Conservation (phyloP, 1,140 invertebrate genomes). For the Teleogryllus occipitalis region DNA sequence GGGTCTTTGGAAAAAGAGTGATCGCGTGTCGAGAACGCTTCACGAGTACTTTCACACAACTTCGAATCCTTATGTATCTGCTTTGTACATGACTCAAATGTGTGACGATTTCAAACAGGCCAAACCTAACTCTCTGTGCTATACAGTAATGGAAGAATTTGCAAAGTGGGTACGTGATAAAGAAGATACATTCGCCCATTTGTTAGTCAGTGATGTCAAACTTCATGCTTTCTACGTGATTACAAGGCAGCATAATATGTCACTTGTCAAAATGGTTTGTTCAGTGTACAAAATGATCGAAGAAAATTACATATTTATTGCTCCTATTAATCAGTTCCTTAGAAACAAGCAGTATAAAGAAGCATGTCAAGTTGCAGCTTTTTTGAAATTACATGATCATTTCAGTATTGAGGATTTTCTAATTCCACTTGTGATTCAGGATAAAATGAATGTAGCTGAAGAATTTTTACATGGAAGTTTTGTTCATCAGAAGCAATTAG, state of each 20-base stretch:
- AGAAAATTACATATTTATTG: slow-evolving; percentile 43
- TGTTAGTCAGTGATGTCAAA: slow-evolving; percentile 44
- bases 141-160: slow-evolving; percentile 50
- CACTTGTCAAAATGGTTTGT: slow-evolving; percentile 44
- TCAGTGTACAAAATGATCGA: slow-evolving; percentile 43
- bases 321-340: slow-evolving; percentile 44
- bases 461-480: slow-evolving; percentile 51
- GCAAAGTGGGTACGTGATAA: slow-evolving; percentile 38
- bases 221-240: slow-evolving; percentile 50
- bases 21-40: slow-evolving; percentile 29
- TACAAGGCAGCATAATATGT: slow-evolving; percentile 42
- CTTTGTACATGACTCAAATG: slow-evolving; percentile 46
- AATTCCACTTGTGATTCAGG: slow-evolving; percentile 63
- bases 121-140: slow-evolving; percentile 46
- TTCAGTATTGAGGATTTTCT: slow-evolving; percentile 56
- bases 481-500: slow-evolving; percentile 46
- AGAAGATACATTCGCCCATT: slow-evolving; percentile 32
- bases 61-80: slow-evolving; percentile 46
- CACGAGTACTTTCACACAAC: slow-evolving; percentile 40
- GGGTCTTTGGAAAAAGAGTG: not conserved
- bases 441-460: slow-evolving; percentile 56
- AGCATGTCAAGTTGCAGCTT: slow-evolving; percentile 53
- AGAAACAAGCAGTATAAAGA: slow-evolving; percentile 50
- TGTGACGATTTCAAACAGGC: slow-evolving; percentile 45
- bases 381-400: slow-evolving; percentile 51